Evolutionary conservation across 1,140 invertebrate species (phyloP).

Genomic region (Drosophila santomea): DNA sequence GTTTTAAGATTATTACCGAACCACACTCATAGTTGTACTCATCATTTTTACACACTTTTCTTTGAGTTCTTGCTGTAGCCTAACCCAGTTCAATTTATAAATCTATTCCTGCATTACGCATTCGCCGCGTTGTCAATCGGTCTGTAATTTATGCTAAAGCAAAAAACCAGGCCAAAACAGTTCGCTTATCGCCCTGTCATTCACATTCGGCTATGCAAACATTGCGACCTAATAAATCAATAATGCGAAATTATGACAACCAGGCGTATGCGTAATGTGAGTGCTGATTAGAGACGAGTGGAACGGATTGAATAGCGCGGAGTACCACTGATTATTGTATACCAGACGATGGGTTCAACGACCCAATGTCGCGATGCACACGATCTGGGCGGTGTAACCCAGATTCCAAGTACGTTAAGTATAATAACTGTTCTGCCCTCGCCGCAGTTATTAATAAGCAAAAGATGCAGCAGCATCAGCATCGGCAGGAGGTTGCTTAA

Average conservation of each 20-base stretch:
- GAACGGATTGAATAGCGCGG: neutral
- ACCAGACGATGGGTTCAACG: constrained; percentile 28
- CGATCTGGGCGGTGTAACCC: constrained; percentile 27
- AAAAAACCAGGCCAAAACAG: constrained; percentile 57
- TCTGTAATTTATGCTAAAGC: constrained; percentile 63
- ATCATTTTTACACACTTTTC: too few relatives aligned
- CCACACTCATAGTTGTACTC: too few relatives aligned
- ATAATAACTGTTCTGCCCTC: constrained; percentile 65
- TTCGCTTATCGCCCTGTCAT: constrained; percentile 46
- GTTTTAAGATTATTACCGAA: too few relatives aligned
- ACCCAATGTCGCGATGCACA: constrained; percentile 1
- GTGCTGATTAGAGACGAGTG: constrained; percentile 48
- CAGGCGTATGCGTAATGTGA: constrained; percentile 60
- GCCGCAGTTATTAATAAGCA: constrained; percentile 74
- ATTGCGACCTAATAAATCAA: constrained; percentile 66
- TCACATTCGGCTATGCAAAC: constrained; percentile 42
- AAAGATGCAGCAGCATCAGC: constrained; percentile 27
- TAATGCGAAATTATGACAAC: constrained; percentile 56
- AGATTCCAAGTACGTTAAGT: constrained; percentile 51
- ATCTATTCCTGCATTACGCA: constrained; percentile 1
- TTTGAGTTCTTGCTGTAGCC: neutral
- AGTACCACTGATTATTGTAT: constrained; percentile 3
- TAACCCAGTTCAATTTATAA: constrained; percentile 2
- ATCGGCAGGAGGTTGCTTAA: constrained; percentile 35
- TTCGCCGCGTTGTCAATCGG: constrained; percentile 10